These are phyloP conservation scores for Pseudochirops cupreus DNA, from an alignment of 2,797 vertebrate species.

Conservation along the genomic window DNA sequence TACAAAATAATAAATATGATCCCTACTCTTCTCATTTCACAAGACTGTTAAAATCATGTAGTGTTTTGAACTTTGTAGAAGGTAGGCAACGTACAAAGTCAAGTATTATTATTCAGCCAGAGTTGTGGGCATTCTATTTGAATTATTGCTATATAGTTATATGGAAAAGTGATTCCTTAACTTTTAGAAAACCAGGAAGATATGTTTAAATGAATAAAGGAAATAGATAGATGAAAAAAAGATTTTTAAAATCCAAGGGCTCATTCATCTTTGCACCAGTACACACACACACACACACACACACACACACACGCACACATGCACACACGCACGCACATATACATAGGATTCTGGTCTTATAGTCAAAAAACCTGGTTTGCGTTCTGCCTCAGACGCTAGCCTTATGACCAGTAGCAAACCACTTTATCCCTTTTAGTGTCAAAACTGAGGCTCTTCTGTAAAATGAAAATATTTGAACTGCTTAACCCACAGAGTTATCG, in stretches of 20 bases:
- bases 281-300: background rate
- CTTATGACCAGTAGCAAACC: background rate
- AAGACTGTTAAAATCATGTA: background rate
- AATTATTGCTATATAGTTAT: background rate
- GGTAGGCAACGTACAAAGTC: background rate
- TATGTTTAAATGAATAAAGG: slow-evolving; percentile 13
- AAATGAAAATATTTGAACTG: background rate
- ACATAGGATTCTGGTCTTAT: background rate
- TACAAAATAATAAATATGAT: slow-evolving; percentile 9
- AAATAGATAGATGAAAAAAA: background rate
- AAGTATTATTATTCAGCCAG: background rate
- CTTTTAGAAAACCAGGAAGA: slow-evolving; percentile 12
- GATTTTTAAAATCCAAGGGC: background rate
- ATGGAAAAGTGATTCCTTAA: background rate
- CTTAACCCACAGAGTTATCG: background rate
- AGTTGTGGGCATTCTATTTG: background rate
- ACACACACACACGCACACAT: too few relatives aligned
- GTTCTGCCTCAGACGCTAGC: background rate
- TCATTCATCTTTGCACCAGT: background rate
- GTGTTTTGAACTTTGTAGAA: background rate
- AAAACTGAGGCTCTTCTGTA: background rate
- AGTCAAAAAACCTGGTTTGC: background rate
- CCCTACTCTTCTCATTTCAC: background rate
- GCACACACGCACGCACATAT: background rate
- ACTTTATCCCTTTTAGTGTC: background rate